A percentile compares a stretch with the other conserved stretches of the same genome.
These are phyloP conservation scores for Phyllotreta striolata DNA, from an alignment of 2,888 invertebrate species.

Conservation along the genomic window DNA sequence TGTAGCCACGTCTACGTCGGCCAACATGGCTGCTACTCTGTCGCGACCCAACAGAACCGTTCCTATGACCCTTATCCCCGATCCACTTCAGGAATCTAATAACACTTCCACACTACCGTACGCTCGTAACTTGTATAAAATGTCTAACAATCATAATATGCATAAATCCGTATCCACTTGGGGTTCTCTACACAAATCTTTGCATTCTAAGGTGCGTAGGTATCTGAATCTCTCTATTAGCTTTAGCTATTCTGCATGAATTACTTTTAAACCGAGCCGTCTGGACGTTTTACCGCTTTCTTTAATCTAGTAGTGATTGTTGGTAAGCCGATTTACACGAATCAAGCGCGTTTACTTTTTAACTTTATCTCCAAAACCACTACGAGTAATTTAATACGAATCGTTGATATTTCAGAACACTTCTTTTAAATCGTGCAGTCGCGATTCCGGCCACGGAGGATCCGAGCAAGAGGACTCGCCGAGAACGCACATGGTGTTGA, in stretches of 20 bases:
- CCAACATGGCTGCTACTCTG: constrained; percentile 61
- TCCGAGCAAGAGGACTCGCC: constrained; percentile 74
- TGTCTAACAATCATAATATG: constrained; percentile 61
- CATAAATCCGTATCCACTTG: constrained; percentile 71
- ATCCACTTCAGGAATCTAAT: constrained; percentile 53
- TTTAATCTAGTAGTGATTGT: background rate
- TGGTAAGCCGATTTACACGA: background rate
- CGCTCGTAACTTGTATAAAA: constrained; percentile 62
- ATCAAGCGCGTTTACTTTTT: too few relatives aligned
- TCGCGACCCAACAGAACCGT: constrained; percentile 55
- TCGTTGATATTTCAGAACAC: constrained; percentile 71
- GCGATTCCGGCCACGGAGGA: constrained; percentile 71
- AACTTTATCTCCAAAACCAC: too few relatives aligned
- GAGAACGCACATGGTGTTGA: constrained; percentile 65
- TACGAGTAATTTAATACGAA: too few relatives aligned
- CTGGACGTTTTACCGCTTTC: background rate
- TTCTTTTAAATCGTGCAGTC: constrained; percentile 82
- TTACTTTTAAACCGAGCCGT: background rate
- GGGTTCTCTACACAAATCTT: constrained; percentile 71
- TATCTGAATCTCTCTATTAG: constrained; percentile 10
- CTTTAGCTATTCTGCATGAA: background rate
- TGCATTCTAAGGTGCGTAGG: constrained; percentile 70
- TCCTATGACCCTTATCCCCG: constrained; percentile 54
- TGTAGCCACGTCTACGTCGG: constrained; percentile 60
- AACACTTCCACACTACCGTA: constrained; percentile 62